Conservation (phyloP, 2,113 vertebrate species). For the Candoia aspera region DNA sequence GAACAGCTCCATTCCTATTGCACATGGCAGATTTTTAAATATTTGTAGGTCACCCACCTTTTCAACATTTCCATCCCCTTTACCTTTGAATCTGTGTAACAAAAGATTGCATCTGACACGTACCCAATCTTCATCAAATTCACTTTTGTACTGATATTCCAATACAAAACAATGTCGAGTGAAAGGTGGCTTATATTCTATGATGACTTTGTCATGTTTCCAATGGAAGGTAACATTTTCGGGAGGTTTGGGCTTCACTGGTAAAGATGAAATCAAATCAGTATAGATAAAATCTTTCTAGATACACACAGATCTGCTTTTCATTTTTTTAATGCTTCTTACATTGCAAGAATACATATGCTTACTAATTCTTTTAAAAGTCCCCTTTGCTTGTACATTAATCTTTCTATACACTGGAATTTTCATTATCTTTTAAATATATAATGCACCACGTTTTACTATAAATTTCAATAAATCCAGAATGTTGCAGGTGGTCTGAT, state of each 20-base stretch:
- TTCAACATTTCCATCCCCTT: not conserved
- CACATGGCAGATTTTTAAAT: not conserved
- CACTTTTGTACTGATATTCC: constrained; percentile 67
- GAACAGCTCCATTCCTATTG: not conserved
- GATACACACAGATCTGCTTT: not conserved
- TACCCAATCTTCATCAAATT: constrained; percentile 62
- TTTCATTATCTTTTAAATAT: not conserved
- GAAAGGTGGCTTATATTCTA: constrained; percentile 50
- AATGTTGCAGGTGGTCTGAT: not conserved
- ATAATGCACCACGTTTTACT: not conserved
- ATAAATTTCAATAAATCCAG: not conserved
- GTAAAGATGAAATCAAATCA: constrained; percentile 2
- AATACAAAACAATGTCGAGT: constrained; percentile 34
- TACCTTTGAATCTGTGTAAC: not conserved
- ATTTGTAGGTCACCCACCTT: not conserved
- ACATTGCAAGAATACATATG: not conserved
- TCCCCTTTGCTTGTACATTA: not conserved
- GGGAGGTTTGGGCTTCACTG: constrained; percentile 67
- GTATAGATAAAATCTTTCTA: not conserved
- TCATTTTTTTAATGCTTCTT: not conserved
- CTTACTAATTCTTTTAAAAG: not conserved
- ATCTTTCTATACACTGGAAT: not conserved
- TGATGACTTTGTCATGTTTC: constrained; percentile 34
- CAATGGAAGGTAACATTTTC: constrained; percentile 61
- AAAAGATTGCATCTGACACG: not conserved